These are phyloP conservation scores for Graphium colonna DNA, from an alignment of 2,888 invertebrate species.

Conservation along the genomic window DNA sequence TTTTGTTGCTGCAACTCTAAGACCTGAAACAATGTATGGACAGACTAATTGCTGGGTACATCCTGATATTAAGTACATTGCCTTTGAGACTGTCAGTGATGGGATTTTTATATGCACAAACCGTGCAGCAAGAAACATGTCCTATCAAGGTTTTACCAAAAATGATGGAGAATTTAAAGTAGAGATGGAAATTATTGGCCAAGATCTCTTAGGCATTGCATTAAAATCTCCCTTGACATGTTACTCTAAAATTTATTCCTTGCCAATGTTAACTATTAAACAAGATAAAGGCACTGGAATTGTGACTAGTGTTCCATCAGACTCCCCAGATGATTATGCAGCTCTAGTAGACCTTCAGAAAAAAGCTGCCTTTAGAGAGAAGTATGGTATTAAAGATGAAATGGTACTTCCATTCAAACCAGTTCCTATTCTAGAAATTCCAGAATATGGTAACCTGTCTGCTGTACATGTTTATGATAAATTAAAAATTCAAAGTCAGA, in stretches of 20 bases:
- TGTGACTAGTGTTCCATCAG: slow-evolving; percentile 98
- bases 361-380: slow-evolving; percentile 94
- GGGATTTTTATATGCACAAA: slow-evolving; percentile 93
- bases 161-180: slow-evolving; percentile 89
- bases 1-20: slow-evolving; percentile 97
- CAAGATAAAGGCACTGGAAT: slow-evolving; percentile 99
- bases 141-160: slow-evolving; percentile 94
- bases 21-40: slow-evolving; percentile 99
- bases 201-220: slow-evolving; percentile 90
- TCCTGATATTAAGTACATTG: slow-evolving; percentile 96
- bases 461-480: slow-evolving; percentile 92
- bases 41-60: slow-evolving; percentile 99
- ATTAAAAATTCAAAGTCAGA: slow-evolving; percentile 98
- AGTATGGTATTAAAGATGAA: slow-evolving; percentile 91
- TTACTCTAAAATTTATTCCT: slow-evolving; percentile 91
- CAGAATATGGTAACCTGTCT: slow-evolving; percentile 91
- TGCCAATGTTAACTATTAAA: slow-evolving; percentile 99
- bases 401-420: slow-evolving; percentile 83
- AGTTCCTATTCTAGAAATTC: slow-evolving; percentile 94
- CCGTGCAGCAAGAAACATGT: slow-evolving; percentile 96
- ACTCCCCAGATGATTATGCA: slow-evolving; percentile 99
- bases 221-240: slow-evolving; percentile 91
- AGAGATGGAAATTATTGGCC: slow-evolving; percentile 84
- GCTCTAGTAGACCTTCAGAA: slow-evolving; percentile 97
- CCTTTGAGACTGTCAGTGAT: slow-evolving; percentile 84